phyloP scores from a whole-genome alignment of 2,797 vertebrate species.

The Muscicapa comitata region DNA sequence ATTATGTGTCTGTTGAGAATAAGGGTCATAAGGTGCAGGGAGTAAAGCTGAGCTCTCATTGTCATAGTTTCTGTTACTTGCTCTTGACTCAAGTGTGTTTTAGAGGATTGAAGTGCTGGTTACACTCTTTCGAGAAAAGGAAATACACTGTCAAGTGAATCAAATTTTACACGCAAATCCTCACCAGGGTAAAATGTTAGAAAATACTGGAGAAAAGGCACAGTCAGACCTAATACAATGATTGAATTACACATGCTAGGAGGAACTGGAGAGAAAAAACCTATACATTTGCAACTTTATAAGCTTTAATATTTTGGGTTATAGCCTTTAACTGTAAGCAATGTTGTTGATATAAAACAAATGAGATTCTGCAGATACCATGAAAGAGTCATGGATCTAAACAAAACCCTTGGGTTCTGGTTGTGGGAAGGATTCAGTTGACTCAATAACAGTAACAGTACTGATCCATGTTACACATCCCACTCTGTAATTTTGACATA shows the following conservation, averaged over 20 bases:
- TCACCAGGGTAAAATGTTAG: not conserved
- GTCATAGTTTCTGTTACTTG: not conserved
- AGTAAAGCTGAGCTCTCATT: conserved; percentile 12
- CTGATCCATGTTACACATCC: not conserved
- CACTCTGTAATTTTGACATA: not conserved
- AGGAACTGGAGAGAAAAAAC: not conserved
- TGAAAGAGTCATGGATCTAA: not conserved
- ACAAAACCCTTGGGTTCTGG: not conserved
- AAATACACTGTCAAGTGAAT: not conserved
- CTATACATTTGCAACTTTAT: not conserved
- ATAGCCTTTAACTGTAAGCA: not conserved
- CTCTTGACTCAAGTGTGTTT: conserved; percentile 35
- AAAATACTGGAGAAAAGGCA: not conserved
- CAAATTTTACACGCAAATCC: not conserved
- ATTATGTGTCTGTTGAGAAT: not conserved
- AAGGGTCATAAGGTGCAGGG: not conserved
- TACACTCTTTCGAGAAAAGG: not conserved
- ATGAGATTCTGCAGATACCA: not conserved
- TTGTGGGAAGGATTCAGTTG: not conserved
- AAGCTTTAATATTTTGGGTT: not conserved
- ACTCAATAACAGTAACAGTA: not conserved
- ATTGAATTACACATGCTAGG: not conserved
- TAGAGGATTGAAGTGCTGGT: conserved; percentile 13
- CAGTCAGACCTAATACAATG: not conserved
- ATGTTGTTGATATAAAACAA: not conserved